Conservation (phyloP, 2,113 vertebrate species). For the Epinephelus fuscoguttatus region DNA sequence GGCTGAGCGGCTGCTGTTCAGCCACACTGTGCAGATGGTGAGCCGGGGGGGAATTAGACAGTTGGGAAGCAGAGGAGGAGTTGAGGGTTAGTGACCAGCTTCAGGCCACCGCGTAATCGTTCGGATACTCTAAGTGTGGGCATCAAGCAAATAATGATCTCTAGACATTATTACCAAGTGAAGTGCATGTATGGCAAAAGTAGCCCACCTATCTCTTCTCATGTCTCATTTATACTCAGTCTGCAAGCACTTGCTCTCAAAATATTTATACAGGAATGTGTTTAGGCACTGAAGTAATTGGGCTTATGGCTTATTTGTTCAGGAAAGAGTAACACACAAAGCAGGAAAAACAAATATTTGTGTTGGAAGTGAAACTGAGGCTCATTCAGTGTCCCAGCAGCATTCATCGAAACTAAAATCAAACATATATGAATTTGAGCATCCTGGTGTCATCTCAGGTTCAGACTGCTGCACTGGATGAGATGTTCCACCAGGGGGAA, state of each 20-base stretch:
- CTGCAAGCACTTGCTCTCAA: neutral
- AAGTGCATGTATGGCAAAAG: neutral
- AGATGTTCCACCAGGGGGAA: slow-evolving; percentile 97
- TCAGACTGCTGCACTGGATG: slow-evolving; percentile 94
- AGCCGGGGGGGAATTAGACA: neutral
- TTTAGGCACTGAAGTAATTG: neutral
- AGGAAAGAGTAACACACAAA: neutral
- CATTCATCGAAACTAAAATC: neutral
- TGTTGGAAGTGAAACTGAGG: no score
- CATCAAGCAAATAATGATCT: neutral
- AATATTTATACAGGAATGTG: neutral
- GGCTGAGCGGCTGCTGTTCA: slow-evolving; percentile 95
- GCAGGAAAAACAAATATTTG: neutral
- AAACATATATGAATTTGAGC: neutral
- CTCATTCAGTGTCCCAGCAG: neutral
- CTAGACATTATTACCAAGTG: neutral
- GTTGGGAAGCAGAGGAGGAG: slow-evolving; percentile 2
- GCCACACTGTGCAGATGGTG: slow-evolving; percentile 96
- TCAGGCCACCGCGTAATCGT: neutral
- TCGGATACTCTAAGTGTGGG: neutral
- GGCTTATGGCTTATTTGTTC: neutral
- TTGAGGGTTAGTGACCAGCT: neutral
- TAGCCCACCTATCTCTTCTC: neutral
- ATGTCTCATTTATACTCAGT: neutral
- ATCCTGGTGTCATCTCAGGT: slow-evolving; percentile 82